Base-by-base conservation (phyloP, 35 echinoderm and acorn worm genomes). In the Lytechinus pictus region DNA sequence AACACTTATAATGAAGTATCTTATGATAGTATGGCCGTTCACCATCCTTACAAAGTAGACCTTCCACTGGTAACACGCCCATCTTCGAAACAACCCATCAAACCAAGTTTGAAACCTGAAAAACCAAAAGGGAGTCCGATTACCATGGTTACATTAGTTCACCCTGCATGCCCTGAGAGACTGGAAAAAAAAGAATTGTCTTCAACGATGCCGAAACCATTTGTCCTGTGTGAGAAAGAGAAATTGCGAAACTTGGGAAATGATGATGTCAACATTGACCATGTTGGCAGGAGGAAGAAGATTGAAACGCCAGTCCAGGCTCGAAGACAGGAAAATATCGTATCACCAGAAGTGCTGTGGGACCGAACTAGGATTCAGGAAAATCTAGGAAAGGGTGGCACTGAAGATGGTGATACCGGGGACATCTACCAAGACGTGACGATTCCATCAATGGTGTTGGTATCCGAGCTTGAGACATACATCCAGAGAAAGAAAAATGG, bases 381-480 rank as follows among this genome's bases (percentile, higher is more conserved):
- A 6, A 79, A 54, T 54, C 52, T 90, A 51, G 28, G 52, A 5
- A 54, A 90, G 2, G 29, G 52, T 51, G 33, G 33, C 33, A 44
- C 33, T 44, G 33, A 44, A 44, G 92, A 93, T 4, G 55, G 5
- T 0, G 55, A n/a, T 5, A 54, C 19, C 56, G 92, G 55, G 8
- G 55, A 93, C 54, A 93, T 93, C 54, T 93, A 93, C 54, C 53
- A 93, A 24, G 28, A 93, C 21, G 11, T 93, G 53, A 57, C 92
- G 6, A 54, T 57, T 16, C 92, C 92, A 19, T 54, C 54, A 27
- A 5, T 28, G 29, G 54, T 93, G 52, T 24, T 24, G 14, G 92
- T 24, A 5, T 10, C 28, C 4, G 92, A 93, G 52, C 92, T 93
- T 7, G 53, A 55, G 92, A 54, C 2, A 24, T 93, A 93, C 92